Percentiles rank a stretch among this genome's conserved stretches.
Evolutionary conservation across 23 tunicate genomes (phyloP).

Genomic region (Styela clava): DNA sequence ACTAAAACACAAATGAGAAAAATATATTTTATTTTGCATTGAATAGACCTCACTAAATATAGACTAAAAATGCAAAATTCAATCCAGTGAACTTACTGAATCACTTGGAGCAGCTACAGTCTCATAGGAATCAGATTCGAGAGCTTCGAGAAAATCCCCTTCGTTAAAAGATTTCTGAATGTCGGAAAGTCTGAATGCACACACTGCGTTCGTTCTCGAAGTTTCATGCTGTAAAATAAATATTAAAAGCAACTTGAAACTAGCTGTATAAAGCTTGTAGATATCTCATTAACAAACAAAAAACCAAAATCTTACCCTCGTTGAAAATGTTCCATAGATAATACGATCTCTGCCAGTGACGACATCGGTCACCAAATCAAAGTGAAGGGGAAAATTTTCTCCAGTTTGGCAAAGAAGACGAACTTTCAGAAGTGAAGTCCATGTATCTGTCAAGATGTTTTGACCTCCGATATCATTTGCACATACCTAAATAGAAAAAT

Average conservation of each 20-base stretch:
- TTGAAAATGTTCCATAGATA: slow-evolving; percentile 19
- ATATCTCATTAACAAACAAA: background rate
- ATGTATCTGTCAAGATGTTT: background rate
- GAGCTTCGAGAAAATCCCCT: background rate
- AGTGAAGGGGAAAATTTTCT: background rate
- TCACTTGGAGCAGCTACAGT: too few species aligned
- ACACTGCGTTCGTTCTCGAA: slow-evolving; percentile 19
- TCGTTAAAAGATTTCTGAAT: slow-evolving; percentile 14
- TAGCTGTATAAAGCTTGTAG: too few species aligned
- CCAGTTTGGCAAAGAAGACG: slow-evolving; percentile 10
- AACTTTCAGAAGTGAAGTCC: slow-evolving; percentile 26
- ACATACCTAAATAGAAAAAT: slow-evolving; percentile 11
- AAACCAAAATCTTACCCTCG: slow-evolving; percentile 6
- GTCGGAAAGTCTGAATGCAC: slow-evolving; percentile 19
- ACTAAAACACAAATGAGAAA: background rate
- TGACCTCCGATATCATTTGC: slow-evolving; percentile 24
- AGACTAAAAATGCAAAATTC: too few species aligned
- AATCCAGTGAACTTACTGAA: too few species aligned
- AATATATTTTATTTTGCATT: too few species aligned
- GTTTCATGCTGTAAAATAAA: slow-evolving; percentile 18
- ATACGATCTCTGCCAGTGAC: slow-evolving; percentile 12
- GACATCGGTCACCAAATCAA: slow-evolving; percentile 6
- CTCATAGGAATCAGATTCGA: too few species aligned
- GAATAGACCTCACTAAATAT: too few species aligned
- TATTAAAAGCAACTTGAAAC: too few species aligned